Evolutionary conservation across 2,888 invertebrate species (phyloP), one percentile per base, ranked within the genome.

Genomic region (Cantharis rustica): DNA sequence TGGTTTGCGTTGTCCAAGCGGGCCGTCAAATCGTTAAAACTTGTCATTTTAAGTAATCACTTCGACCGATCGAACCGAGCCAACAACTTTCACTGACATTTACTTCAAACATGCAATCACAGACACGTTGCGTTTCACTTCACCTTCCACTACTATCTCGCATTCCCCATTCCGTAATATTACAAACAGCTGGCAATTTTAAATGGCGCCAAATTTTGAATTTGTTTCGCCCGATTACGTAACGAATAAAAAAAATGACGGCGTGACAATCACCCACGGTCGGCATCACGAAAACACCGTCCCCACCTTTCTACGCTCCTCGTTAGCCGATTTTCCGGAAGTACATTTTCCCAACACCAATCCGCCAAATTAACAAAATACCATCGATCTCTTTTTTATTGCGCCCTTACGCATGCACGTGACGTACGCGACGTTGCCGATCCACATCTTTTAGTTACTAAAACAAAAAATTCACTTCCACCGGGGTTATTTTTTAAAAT

Each of bases 1-100:
- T 84, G 84, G 23, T 81, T 78, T 11, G 77, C 75, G n/a, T 71
- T 73, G 17, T 17, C 73, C 16, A 84, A 79, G 20, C 78, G 69
- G 64, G 68, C 71, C 66, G 73, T 77, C 16, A 79, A 27, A 17
- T 68, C 15, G 10, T 77, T 71, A 27, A 72, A 77, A 16, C 68
- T 77, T 15, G 73, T 71, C 79, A 77, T 79, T 66, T 17, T 23
- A 23, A n/a, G 10, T 26, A 26, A 68, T 27, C 20, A 70, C 20
- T 20, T 20, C 31, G 9, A 66, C 64, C 23, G 17, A 20, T 20
- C 64, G 17, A n/a, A 23, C n/a, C 23, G 69, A 27, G 15, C 27
- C 69, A 16, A 13, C 16, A 69, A 47, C 47, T 69, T 69, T 69
- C 69, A 69, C 27, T 69, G 27, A 69, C 69, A 69, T 69, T 69